phyloP scores from a whole-genome alignment of 2,113 vertebrate genomes.

The Callithrix jacchus region DNA sequence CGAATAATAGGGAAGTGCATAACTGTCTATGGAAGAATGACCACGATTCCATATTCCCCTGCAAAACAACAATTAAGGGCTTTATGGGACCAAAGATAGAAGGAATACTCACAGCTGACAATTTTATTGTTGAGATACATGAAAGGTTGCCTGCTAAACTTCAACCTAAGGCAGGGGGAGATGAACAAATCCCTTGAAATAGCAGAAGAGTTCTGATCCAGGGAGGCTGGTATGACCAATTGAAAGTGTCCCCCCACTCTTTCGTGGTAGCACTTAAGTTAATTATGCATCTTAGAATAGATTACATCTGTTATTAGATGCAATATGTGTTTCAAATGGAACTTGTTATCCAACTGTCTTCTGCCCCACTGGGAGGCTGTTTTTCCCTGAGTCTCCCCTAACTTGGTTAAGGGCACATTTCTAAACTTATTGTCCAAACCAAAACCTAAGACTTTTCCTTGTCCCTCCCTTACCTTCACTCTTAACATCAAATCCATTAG shows the following conservation, averaged over 20 bases:
- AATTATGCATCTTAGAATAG: not conserved
- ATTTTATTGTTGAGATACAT: not conserved
- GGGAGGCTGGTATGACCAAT: not conserved
- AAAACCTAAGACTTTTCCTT: not conserved
- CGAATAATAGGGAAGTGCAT: not conserved
- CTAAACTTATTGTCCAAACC: not conserved
- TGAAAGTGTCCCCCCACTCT: not conserved
- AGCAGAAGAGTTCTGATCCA: not conserved
- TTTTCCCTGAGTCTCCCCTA: not conserved
- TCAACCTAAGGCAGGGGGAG: not conserved
- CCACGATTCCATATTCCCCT: not conserved
- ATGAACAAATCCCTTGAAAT: not conserved
- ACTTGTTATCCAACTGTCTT: not conserved
- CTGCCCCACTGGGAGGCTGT: not conserved
- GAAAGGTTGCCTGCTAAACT: not conserved
- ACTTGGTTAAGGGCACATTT: not conserved
- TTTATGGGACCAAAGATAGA: not conserved
- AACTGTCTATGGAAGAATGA: slow-evolving; percentile 16
- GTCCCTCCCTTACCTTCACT: not conserved
- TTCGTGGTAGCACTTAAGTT: not conserved
- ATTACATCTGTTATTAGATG: not conserved
- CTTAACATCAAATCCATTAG: not conserved
- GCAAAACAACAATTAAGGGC: not conserved
- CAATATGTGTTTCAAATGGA: not conserved
- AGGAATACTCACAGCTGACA: not conserved